These are phyloP conservation scores for Dryas iulia DNA, from an alignment of 1,140 invertebrate species.

Conservation along the genomic window DNA sequence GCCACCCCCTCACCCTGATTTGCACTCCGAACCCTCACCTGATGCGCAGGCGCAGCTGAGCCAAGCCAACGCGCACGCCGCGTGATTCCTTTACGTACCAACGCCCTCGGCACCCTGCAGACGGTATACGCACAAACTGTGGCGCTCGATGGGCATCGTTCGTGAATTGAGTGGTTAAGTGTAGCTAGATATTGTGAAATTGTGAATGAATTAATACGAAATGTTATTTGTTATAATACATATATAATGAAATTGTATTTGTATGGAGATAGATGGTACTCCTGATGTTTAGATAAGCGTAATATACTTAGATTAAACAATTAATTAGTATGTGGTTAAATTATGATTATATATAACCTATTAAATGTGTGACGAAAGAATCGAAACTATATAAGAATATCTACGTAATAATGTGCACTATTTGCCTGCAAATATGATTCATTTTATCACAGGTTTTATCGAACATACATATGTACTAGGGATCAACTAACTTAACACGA, in stretches of 20 bases:
- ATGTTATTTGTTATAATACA: conserved; percentile 63
- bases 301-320: conserved; percentile 10
- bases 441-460: conserved; percentile 7
- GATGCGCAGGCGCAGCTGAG: conserved; percentile 39
- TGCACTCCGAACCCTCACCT: conserved; percentile 21
- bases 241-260: conserved; percentile 22
- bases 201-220: conserved; percentile 56
- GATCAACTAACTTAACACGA: conserved; percentile 20
- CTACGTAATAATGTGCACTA: conserved; percentile 8
- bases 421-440: conserved; percentile 4
- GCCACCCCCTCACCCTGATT: not conserved
- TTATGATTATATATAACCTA: conserved; percentile 6
- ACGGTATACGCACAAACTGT: not conserved
- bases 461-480: conserved; percentile 14
- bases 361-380: conserved; percentile 14
- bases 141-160: not conserved
- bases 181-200: conserved; percentile 68
- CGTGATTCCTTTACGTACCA: conserved; percentile 45
- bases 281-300: conserved; percentile 18
- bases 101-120: not conserved
- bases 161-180: conserved; percentile 18
- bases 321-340: conserved; percentile 11
- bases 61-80: conserved; percentile 38
- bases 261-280: conserved; percentile 22
- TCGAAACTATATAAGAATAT: conserved; percentile 13